A percentile compares a stretch with the other conserved stretches of the same genome.
Conservation (phyloP, 2,797 vertebrate species). For the Crocidura indochinensis region DNA sequence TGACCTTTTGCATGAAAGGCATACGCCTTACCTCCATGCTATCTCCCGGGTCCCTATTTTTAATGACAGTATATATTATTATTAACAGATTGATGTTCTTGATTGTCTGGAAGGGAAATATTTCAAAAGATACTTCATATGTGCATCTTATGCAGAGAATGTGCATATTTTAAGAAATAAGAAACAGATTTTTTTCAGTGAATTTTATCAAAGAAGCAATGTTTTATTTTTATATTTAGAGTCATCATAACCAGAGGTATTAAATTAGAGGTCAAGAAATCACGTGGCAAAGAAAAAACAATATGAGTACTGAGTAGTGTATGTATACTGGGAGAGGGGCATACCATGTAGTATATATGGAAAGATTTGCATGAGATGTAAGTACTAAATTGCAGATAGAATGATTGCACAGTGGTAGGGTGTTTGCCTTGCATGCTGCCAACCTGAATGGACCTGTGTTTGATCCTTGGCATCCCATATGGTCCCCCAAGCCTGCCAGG, state of each 20-base stretch:
- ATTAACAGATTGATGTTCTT: neutral
- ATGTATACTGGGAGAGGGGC: no score
- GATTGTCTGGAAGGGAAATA: constrained; percentile 10
- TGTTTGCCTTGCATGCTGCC: no score
- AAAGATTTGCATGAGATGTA: neutral
- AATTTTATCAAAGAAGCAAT: neutral
- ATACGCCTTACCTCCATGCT: no score
- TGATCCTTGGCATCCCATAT: no score
- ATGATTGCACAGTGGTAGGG: no score
- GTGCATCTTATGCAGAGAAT: constrained; percentile 12
- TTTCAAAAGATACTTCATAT: constrained; percentile 33
- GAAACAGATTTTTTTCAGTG: constrained; percentile 15
- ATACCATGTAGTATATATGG: neutral
- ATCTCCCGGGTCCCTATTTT: no score
- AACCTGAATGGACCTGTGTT: no score
- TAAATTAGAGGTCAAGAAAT: neutral
- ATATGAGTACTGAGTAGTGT: no score
- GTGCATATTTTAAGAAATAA: constrained; percentile 28
- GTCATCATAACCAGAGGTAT: neutral
- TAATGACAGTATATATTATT: constrained; percentile 10
- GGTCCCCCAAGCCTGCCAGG: no score
- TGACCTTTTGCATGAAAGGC: no score
- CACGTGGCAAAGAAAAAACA: neutral
- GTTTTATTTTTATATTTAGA: neutral
- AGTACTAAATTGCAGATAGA: neutral